Evolutionary conservation across 2,888 invertebrate species (phyloP).

Genomic region (Mycalesis mineus): DNA sequence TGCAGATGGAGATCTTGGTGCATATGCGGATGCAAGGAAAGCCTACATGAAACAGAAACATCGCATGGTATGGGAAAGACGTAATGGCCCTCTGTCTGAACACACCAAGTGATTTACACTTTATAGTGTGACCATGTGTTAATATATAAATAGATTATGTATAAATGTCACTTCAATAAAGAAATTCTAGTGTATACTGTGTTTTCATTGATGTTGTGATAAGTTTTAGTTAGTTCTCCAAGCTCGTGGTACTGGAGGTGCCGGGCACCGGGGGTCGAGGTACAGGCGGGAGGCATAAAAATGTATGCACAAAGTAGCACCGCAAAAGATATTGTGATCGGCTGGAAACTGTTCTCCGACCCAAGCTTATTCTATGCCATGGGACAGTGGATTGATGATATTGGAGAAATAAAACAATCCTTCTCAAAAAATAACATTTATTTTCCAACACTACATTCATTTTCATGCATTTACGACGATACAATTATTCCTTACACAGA

Average conservation of each 20-base stretch:
- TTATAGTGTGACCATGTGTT: conserved; percentile 20
- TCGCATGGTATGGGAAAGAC: conserved; percentile 97
- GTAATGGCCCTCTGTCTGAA: conserved; percentile 84
- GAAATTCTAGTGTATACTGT: conserved; percentile 23
- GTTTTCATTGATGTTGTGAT: not conserved
- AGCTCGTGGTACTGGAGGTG: too few relatives aligned
- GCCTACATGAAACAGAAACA: conserved; percentile 99
- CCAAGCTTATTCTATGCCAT: too few relatives aligned
- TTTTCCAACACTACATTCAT: conserved; percentile 70
- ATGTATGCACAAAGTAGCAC: too few relatives aligned
- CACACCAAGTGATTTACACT: conserved; percentile 45
- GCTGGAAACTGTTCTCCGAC: too few relatives aligned
- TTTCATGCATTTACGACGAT: conserved; percentile 72
- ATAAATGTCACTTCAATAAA: conserved; percentile 27
- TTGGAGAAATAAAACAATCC: conserved; percentile 22
- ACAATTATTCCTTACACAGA: conserved; percentile 62
- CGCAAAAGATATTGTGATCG: too few relatives aligned
- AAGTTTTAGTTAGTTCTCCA: too few relatives aligned
- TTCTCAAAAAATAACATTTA: conserved; percentile 72
- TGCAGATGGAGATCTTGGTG: conserved; percentile 95
- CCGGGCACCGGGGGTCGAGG: too few relatives aligned
- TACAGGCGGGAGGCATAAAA: too few relatives aligned
- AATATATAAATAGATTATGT: conserved; percentile 42
- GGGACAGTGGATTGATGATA: too few relatives aligned
- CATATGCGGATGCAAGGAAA: conserved; percentile 82